Evolutionary conservation across 2,113 vertebrate species (phyloP).

Genomic region (Forbesichthys agassizii): DNA sequence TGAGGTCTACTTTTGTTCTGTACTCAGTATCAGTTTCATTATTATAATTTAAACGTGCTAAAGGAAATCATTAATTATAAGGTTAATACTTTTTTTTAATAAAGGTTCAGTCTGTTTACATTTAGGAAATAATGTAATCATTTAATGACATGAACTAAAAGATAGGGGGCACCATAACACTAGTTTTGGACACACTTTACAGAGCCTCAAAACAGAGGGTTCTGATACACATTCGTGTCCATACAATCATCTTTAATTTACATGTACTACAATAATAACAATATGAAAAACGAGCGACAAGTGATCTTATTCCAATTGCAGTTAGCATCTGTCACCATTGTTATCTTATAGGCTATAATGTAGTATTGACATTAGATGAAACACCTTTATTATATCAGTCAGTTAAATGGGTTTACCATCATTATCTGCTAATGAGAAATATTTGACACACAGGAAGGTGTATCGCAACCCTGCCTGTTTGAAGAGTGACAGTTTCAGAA

Average conservation of each 20-base stretch:
- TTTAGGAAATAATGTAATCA: not conserved
- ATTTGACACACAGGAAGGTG: slow-evolving; percentile 7
- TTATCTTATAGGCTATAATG: too few relatives aligned
- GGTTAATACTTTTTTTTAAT: not conserved
- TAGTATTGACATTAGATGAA: too few relatives aligned
- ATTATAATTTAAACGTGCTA: not conserved
- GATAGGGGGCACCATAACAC: slow-evolving; percentile 75
- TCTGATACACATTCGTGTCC: too few relatives aligned
- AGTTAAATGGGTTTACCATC: not conserved
- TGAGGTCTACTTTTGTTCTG: not conserved
- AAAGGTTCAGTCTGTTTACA: slow-evolving; percentile 6
- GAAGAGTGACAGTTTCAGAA: slow-evolving; percentile 52
- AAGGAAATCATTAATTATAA: slow-evolving; percentile 3
- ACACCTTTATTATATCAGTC: too few relatives aligned
- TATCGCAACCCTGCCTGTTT: slow-evolving; percentile 21
- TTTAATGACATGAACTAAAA: slow-evolving; percentile 12
- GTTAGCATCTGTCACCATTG: too few relatives aligned
- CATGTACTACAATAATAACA: too few relatives aligned
- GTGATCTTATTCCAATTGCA: too few relatives aligned
- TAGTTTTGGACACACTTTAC: slow-evolving; percentile 42
- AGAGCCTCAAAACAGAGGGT: slow-evolving; percentile 6
- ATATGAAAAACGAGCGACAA: too few relatives aligned
- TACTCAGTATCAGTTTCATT: not conserved
- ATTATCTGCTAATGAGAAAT: slow-evolving; percentile 6
- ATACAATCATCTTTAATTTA: too few relatives aligned